phyloP scores from a whole-genome alignment of 2,113 vertebrate species.

The Ageneiosus marmoratus region DNA sequence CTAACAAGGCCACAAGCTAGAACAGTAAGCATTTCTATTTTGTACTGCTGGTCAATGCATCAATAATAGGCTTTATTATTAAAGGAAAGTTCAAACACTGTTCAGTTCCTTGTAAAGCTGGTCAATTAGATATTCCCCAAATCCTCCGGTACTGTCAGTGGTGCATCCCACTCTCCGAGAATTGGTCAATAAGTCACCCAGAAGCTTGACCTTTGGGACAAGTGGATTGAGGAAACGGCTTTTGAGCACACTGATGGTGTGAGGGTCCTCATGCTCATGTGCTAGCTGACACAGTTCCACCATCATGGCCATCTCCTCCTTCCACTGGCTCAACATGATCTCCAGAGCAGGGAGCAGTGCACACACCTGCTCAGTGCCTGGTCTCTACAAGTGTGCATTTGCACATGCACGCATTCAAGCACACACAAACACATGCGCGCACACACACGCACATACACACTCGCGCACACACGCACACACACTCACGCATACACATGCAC shows the following conservation, averaged over 20 bases:
- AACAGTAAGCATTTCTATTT: background rate
- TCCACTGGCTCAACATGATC: constrained; percentile 70
- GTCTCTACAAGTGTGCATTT: constrained; percentile 63
- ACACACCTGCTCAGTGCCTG: constrained; percentile 65
- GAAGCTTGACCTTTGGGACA: constrained; percentile 70
- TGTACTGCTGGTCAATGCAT: constrained; percentile 6
- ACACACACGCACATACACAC: constrained; percentile 14
- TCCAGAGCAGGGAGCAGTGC: constrained; percentile 72
- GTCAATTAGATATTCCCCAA: constrained; percentile 79
- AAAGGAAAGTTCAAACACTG: constrained; percentile 23
- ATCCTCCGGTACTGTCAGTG: constrained; percentile 61
- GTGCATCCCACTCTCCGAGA: constrained; percentile 72
- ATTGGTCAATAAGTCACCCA: constrained; percentile 76
- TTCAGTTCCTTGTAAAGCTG: constrained; percentile 71
- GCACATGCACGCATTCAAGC: background rate
- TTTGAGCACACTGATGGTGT: constrained; percentile 71
- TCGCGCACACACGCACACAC: background rate
- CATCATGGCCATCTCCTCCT: constrained; percentile 68
- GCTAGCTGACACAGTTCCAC: constrained; percentile 73
- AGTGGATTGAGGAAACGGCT: constrained; percentile 70
- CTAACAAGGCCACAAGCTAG: background rate
- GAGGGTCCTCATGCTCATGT: constrained; percentile 69
- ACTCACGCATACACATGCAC: too few relatives aligned
- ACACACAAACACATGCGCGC: background rate
- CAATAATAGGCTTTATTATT: background rate